Conservation (phyloP, 2,888 invertebrate species). For the Cancer borealis region DNA sequence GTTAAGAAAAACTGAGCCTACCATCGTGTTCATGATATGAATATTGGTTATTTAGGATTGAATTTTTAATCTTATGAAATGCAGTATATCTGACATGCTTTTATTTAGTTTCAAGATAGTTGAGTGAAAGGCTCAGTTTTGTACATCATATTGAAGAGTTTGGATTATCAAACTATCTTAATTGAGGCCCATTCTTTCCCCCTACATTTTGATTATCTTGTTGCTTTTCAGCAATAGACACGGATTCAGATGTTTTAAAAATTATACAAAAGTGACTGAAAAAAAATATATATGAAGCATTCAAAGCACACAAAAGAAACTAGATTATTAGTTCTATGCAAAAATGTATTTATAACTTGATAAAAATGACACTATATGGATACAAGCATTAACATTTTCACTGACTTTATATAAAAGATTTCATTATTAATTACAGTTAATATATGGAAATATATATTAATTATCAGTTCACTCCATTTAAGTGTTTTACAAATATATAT, state of each 20-base stretch:
- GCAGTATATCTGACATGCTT: not conserved
- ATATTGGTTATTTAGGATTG: not conserved
- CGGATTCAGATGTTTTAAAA: no score
- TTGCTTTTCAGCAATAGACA: not conserved
- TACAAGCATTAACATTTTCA: constrained; percentile 35
- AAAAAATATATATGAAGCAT: not conserved
- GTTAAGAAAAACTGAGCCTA: not conserved
- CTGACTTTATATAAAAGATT: constrained; percentile 33
- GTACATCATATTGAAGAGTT: not conserved
- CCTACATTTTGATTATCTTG: not conserved
- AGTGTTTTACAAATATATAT: constrained; percentile 34
- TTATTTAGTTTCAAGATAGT: not conserved
- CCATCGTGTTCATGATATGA: no score
- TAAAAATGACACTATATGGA: constrained; percentile 39
- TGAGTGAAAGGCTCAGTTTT: constrained; percentile 1
- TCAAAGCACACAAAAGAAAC: not conserved
- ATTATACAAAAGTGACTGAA: not conserved
- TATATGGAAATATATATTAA: constrained; percentile 32
- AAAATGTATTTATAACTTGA: constrained; percentile 34
- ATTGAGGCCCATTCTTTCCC: not conserved
- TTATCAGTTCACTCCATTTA: constrained; percentile 32
- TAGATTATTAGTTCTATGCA: constrained; percentile 23
- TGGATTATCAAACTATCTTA: not conserved
- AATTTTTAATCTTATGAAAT: not conserved
- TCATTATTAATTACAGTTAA: not conserved